Base-by-base conservation (phyloP, 1,140 invertebrate genomes). In the Drosophila pruinosa region DNA sequence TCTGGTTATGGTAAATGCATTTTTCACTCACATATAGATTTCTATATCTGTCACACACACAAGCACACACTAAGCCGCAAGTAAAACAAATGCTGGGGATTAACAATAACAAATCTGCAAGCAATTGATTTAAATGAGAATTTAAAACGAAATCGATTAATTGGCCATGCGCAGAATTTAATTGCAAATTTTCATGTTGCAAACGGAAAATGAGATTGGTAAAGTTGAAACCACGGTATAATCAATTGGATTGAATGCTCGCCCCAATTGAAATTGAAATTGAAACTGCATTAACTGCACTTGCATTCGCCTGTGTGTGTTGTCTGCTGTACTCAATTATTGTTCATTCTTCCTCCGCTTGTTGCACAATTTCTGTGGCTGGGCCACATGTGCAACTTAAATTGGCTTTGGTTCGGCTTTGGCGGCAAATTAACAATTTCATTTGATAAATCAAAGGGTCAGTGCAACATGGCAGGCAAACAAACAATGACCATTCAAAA, bases 351-450 rank as follows among this genome's bases (percentile, higher is more conserved):
- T 8, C 7, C 31, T 34, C n/a, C 12, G 31, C 22, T 52, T 28
- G 17, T 31, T 28, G 64, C 64, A 54, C 48, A 69, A 69, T 67
- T 72, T 67, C 72, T 78, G 41, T 19, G 67, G 41, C 22, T 45
- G 61, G 59, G 41, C 22, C 61, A 21, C 58, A 70, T 71, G 53
- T 65, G 45, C 81, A 12, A 54, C 50, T 81, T 77, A 73, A 85
- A 85, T 86, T 86, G 82, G 73, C 82, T 64, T 72, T 68, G 62
- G 36, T 58, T n/a, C n/a, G n/a, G n/a, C n/a, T n/a, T n/a, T n/a
- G n/a, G n/a, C n/a, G n/a, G 71, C 70, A 81, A 85, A 85, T 75
- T 88, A 85, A 85, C 81, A 88, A 85, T 81, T 85, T 73, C 82
- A 85, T 85, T 85, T 80, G 71, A 88, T 85, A 85, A 88, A 80